Percentiles rank a stretch among this genome's conserved stretches.
phyloP scores from a whole-genome alignment of 1,140 invertebrate genomes.

The Apis cerana region DNA sequence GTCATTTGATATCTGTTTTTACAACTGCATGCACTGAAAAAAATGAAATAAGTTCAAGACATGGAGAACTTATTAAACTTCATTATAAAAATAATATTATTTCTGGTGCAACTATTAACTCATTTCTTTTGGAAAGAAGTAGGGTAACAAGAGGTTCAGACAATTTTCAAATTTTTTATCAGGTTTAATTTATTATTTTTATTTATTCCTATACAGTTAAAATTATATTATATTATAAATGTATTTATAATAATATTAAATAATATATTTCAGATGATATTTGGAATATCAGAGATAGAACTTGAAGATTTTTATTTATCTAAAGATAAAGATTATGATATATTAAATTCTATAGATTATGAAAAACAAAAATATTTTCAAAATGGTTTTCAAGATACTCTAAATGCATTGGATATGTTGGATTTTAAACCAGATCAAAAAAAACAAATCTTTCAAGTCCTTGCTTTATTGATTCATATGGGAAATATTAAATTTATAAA shows the following conservation, averaged over 20 bases:
- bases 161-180: constrained; percentile 85
- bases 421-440: constrained; percentile 70
- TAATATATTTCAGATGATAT: constrained; percentile 43
- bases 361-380: constrained; percentile 59
- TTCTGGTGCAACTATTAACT: constrained; percentile 84
- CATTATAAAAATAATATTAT: constrained; percentile 82
- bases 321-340: constrained; percentile 49
- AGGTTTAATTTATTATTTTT: constrained; percentile 72
- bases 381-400: constrained; percentile 73
- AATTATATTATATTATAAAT: neutral
- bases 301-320: constrained; percentile 56
- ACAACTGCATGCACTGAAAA: constrained; percentile 84
- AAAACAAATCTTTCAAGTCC: constrained; percentile 81
- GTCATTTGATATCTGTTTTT: constrained; percentile 69
- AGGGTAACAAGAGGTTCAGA: constrained; percentile 80
- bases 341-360: constrained; percentile 49
- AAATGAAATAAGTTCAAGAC: constrained; percentile 85
- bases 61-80: constrained; percentile 80
- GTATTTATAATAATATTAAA: neutral
- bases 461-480: constrained; percentile 81
- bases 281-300: constrained; percentile 29
- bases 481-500: constrained; percentile 76
- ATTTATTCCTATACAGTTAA: too few species aligned
- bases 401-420: constrained; percentile 68
- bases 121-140: constrained; percentile 84